phyloP scores from a whole-genome alignment of 1,140 invertebrate genomes.

The Lanistes nyassanus region DNA sequence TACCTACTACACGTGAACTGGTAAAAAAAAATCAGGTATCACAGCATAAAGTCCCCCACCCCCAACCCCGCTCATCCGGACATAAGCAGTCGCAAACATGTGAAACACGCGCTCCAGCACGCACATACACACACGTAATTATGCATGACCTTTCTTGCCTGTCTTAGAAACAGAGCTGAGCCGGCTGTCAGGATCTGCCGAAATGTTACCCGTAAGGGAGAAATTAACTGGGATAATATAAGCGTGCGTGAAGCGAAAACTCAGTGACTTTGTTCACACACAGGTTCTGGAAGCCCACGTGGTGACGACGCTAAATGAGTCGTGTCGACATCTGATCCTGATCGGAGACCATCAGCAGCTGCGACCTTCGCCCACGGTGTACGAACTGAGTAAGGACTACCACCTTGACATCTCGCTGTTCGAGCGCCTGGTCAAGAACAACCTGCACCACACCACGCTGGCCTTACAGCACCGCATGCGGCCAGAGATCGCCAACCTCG shows the following conservation, averaged over 20 bases:
- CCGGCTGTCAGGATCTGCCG: no score
- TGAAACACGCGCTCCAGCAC: no score
- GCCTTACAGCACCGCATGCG: conserved; percentile 53
- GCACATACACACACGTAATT: no score
- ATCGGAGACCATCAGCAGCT: conserved; percentile 78
- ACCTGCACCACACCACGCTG: conserved; percentile 54
- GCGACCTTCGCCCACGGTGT: conserved; percentile 63
- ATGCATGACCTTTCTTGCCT: no score
- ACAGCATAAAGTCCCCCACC: no score
- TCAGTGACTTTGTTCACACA: conserved; percentile 1
- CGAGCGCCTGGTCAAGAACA: conserved; percentile 56
- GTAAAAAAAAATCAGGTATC: no score
- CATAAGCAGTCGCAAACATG: no score
- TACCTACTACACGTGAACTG: no score
- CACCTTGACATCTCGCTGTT: conserved; percentile 65
- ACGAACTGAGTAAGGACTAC: conserved; percentile 55
- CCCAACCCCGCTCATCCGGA: no score
- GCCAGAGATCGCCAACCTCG: conserved; percentile 63
- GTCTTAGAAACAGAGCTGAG: background rate
- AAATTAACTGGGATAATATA: background rate
- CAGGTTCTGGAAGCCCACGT: conserved; percentile 56
- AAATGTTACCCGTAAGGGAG: no score
- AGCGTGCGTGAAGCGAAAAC: background rate
- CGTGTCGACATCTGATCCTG: conserved; percentile 82
- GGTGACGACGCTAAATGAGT: conserved; percentile 69